Evolutionary conservation across 2,888 invertebrate species (phyloP).

Genomic region (Timema cristinae): DNA sequence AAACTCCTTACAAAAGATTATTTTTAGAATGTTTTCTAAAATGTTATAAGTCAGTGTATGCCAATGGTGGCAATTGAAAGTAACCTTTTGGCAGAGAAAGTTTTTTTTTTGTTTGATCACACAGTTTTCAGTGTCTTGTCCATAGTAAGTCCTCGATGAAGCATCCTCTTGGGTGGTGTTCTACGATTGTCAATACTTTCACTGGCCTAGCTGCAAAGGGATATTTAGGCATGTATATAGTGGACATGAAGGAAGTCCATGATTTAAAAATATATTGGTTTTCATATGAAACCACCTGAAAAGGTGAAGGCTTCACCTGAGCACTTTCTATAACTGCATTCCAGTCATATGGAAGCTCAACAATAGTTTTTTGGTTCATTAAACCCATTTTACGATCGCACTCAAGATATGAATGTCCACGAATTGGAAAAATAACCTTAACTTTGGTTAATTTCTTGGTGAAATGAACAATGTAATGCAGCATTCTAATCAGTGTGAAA

Average conservation of each 20-base stretch:
- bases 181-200: not conserved
- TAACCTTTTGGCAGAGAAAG: not conserved
- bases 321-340: not conserved
- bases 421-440: slow-evolving; percentile 13
- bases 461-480: slow-evolving; percentile 3
- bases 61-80: not conserved
- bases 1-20: too few relatives aligned
- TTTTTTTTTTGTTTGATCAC: not conserved
- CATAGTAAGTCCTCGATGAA: not conserved
- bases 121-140: not conserved
- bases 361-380: slow-evolving; percentile 3
- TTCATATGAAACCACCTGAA: not conserved
- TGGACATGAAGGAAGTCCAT: not conserved
- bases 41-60: too few relatives aligned
- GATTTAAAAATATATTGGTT: not conserved
- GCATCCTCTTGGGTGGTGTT: not conserved
- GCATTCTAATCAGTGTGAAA: not conserved
- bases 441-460: not conserved
- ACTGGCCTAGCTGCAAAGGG: not conserved
- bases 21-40: too few relatives aligned
- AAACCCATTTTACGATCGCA: not conserved
- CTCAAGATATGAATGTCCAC: slow-evolving; percentile 18
- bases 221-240: not conserved
- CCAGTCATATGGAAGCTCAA: slow-evolving; percentile 8
- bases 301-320: not conserved